phyloP scores from a whole-genome alignment of 2,113 vertebrate genomes.

The Zosterops lateralis region DNA sequence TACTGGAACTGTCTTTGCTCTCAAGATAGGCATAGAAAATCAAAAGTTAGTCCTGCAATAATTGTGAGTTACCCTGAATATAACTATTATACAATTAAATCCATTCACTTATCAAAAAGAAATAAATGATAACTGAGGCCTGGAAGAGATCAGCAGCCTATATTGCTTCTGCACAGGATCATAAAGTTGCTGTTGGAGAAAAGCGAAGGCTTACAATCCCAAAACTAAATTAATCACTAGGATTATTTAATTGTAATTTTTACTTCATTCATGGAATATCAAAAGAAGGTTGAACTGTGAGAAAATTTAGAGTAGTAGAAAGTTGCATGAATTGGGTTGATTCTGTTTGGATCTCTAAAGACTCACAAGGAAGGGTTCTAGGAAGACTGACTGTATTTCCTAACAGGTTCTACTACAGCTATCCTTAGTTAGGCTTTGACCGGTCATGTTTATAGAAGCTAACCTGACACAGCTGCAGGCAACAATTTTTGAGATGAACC shows the following conservation, averaged over 20 bases:
- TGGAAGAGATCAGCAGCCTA: not conserved
- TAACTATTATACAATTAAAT: not conserved
- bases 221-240: not conserved
- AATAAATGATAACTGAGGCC: not conserved
- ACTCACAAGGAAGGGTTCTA: not conserved
- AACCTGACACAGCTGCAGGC: slow-evolving; percentile 40
- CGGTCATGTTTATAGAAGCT: slow-evolving; percentile 4
- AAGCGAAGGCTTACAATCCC: not conserved
- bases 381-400: not conserved
- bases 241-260: not conserved
- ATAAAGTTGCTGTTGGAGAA: not conserved
- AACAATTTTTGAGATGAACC: slow-evolving; percentile 1
- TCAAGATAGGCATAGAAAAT: not conserved
- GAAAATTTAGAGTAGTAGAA: not conserved
- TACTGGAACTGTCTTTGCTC: not conserved
- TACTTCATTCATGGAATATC: not conserved
- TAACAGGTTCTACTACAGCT: not conserved
- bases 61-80: not conserved
- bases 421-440: not conserved
- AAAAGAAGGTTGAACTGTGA: not conserved
- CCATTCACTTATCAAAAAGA: not conserved
- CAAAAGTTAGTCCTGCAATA: not conserved
- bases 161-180: not conserved
- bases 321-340: not conserved
- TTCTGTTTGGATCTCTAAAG: not conserved